phyloP scores from a whole-genome alignment of 2,888 invertebrate genomes.

The Ypsolopha scabrella region DNA sequence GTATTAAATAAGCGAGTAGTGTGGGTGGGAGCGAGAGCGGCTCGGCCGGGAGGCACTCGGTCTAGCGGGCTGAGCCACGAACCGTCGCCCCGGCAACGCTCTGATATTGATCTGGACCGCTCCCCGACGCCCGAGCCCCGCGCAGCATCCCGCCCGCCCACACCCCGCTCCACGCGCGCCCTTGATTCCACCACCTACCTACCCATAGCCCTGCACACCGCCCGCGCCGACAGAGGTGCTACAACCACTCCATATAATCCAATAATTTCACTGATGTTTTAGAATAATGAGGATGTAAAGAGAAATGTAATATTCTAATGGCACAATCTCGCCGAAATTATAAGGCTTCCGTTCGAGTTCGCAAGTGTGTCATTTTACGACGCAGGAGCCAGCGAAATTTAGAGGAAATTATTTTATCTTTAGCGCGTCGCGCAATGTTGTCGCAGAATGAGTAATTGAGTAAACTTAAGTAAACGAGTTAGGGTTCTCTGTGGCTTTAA shows the following conservation, averaged over 20 bases:
- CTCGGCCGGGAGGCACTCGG: constrained; percentile 70
- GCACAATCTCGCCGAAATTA: not conserved
- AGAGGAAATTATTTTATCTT: constrained; percentile 3
- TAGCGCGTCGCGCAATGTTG: not conserved
- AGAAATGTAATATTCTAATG: constrained; percentile 4
- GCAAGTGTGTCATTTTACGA: constrained; percentile 11
- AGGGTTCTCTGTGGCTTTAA: too few relatives aligned
- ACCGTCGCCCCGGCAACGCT: constrained; percentile 30
- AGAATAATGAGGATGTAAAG: constrained; percentile 17
- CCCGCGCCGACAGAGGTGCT: constrained; percentile 15
- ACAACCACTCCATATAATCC: constrained; percentile 52
- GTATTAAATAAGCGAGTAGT: constrained; percentile 65
- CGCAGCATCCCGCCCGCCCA: constrained; percentile 15
- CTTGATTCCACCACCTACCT: constrained; percentile 47
- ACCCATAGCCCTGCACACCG: constrained; percentile 28
- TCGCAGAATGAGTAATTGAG: too few relatives aligned
- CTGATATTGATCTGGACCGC: constrained; percentile 63
- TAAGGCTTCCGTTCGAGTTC: not conserved
- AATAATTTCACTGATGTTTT: constrained; percentile 51
- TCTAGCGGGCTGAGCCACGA: constrained; percentile 73
- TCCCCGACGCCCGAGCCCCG: constrained; percentile 44
- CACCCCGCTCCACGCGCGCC: constrained; percentile 27
- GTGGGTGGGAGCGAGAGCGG: constrained; percentile 45
- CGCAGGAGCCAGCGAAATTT: constrained; percentile 11
- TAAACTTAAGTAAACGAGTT: too few relatives aligned